Base-by-base conservation (phyloP, 2,113 vertebrate genomes). In the Egretta garzetta region DNA sequence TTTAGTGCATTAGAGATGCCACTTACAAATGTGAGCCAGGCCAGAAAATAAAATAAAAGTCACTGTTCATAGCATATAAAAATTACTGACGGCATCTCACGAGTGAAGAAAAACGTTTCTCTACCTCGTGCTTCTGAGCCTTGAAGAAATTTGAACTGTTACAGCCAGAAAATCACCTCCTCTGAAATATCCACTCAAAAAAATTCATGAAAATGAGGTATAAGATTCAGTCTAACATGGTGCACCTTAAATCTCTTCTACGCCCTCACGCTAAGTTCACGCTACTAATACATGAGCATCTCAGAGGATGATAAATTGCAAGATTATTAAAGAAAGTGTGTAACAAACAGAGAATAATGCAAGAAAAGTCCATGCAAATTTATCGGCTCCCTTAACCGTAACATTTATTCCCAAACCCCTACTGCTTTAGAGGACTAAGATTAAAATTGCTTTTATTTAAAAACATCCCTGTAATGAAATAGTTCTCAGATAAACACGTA, bases 241-340 rank as follows among this genome's bases (percentile, higher is more conserved):
- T 9, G 11, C 59, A 23, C 19, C 62, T 62, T 26, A 50, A 17
- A 32, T 37, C 21, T 72, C 24, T 18, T 43, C 47, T 22, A 13
- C 1, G 23, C 12, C 30, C 56, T 56, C 27, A 39, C 0, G 1
- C 13, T 10, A 17, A 53, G 20, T 52, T 12, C 47, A 37, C 30
- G 20, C 19, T 13, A 26, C 52, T n/a, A 80, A 80, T 8, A 30
- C 0, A 21, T 1, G 6, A 89, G 53, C 55, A 74, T 12, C 45
- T 55, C 35, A 56, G 33, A 8, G 14, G 43, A 30, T 2, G n/a
- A 70, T 5, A n/a, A 77, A 24, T 16, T 21, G n/a, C 28, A 80
- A 68, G 16, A 66, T 37, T 39, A 43, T 30, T 70, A 37, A 43
- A 56, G n/a, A 58, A 80, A 41, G 22, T 15, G 15, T 6, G 53